Conservation (phyloP, 2,888 invertebrate species). For the Lypha dubia region DNA sequence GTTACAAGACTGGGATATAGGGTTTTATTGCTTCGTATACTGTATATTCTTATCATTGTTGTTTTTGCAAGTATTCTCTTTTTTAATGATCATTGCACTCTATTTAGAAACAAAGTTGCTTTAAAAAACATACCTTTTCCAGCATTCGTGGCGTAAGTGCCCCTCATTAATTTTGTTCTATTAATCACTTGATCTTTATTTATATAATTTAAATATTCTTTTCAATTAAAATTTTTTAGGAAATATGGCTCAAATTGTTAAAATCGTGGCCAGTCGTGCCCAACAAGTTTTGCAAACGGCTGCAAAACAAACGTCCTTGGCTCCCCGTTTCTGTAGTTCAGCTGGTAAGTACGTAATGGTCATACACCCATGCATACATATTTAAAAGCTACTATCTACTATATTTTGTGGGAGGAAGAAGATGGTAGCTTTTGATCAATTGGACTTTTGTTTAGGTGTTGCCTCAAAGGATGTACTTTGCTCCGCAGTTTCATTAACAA, state of each 20-base stretch:
- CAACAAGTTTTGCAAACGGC: slow-evolving; percentile 78
- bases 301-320: slow-evolving; percentile 77
- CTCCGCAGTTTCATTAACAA: neutral
- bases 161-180: neutral
- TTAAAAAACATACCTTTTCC: slow-evolving; percentile 74
- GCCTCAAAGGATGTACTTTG: too few species aligned
- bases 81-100: neutral
- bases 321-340: slow-evolving; percentile 76
- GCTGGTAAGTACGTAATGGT: slow-evolving; percentile 76
- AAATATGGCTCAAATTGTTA: slow-evolving; percentile 81
- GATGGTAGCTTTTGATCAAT: too few species aligned
- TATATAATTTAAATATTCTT: neutral
- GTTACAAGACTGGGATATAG: too few species aligned
- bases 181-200: slow-evolving; percentile 14
- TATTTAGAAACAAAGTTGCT: neutral
- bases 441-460: too few species aligned
- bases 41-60: too few species aligned
- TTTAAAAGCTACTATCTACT: too few species aligned
- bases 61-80: too few species aligned
- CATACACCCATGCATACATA: too few species aligned
- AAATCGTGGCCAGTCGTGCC: slow-evolving; percentile 79
- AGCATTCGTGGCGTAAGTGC: slow-evolving; percentile 76
- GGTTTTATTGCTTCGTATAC: too few species aligned
- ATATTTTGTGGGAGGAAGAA: too few species aligned
- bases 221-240: slow-evolving; percentile 8